Percentiles rank a stretch among this genome's conserved stretches.
Evolutionary conservation across 2,888 invertebrate genomes (phyloP).

Genomic region (Nomada flava): DNA sequence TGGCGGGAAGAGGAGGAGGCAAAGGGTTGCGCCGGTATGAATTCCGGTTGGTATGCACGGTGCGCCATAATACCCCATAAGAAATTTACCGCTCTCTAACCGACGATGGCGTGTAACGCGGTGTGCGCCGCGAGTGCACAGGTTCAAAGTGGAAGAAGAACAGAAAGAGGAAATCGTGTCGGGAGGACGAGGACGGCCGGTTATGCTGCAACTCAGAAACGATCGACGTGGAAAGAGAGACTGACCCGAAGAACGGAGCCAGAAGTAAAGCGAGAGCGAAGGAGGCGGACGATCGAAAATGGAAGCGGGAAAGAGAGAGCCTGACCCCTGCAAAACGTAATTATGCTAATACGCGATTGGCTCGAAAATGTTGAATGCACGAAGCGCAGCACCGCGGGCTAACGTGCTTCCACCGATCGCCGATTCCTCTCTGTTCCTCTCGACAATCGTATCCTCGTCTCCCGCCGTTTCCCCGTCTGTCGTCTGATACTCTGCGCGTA

Average conservation of each 20-base stretch:
- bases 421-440: constrained; percentile 43
- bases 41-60: constrained; percentile 79
- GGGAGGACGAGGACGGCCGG: constrained; percentile 22
- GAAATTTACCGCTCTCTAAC: constrained; percentile 81
- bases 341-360: constrained; percentile 84
- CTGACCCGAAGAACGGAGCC: constrained; percentile 1
- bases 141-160: constrained; percentile 20
- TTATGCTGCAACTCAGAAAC: constrained; percentile 42
- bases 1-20: constrained; percentile 46
- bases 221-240: constrained; percentile 45
- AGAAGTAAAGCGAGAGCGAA: constrained; percentile 11
- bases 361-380: constrained; percentile 82
- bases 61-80: constrained; percentile 80
- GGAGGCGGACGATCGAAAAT: constrained; percentile 7
- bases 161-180: constrained; percentile 38
- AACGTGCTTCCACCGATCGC: constrained; percentile 72
- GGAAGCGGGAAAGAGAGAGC: constrained; percentile 23
- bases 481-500: constrained; percentile 51
- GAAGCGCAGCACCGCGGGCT: constrained; percentile 80
- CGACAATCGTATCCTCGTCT: constrained; percentile 14
- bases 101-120: constrained; percentile 72
- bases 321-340: constrained; percentile 79
- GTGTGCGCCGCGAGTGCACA: constrained; percentile 46
- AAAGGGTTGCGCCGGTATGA: constrained; percentile 74
- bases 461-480: constrained; percentile 29